Evolutionary conservation across 2,888 invertebrate genomes (phyloP).

Genomic region (Xylota sylvarum): DNA sequence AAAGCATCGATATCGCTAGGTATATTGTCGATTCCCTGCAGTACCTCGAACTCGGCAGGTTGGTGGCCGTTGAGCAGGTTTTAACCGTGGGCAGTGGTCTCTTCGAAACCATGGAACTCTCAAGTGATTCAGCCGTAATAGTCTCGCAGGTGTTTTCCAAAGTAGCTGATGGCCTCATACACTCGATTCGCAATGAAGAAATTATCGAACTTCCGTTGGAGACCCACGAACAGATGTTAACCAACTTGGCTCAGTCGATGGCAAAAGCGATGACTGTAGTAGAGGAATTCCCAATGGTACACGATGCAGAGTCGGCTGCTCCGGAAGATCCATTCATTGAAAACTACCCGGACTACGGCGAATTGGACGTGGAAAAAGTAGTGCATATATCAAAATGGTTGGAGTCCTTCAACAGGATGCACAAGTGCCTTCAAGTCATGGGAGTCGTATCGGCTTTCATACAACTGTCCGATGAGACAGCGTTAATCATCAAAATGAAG

Average conservation of each 20-base stretch:
- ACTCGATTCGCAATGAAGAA: constrained; percentile 70
- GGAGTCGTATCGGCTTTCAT: constrained; percentile 53
- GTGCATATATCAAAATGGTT: constrained; percentile 77
- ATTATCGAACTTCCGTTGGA: constrained; percentile 53
- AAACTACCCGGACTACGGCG: constrained; percentile 73
- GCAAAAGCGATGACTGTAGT: constrained; percentile 51
- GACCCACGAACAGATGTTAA: constrained; percentile 56
- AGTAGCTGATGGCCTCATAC: constrained; percentile 56
- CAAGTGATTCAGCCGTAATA: constrained; percentile 57
- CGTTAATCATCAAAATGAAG: not conserved
- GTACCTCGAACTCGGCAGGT: constrained; percentile 48
- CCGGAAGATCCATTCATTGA: constrained; percentile 70
- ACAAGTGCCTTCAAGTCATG: constrained; percentile 51
- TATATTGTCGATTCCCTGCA: constrained; percentile 50
- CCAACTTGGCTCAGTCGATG: constrained; percentile 57
- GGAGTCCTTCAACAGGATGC: constrained; percentile 35
- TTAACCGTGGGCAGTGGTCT: constrained; percentile 56
- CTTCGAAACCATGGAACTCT: constrained; percentile 44
- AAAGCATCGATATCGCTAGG: constrained; percentile 14
- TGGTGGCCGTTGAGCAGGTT: constrained; percentile 77
- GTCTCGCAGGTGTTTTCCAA: constrained; percentile 70
- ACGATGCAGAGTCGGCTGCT: constrained; percentile 28
- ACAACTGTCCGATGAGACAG: constrained; percentile 48
- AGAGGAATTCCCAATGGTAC: constrained; percentile 70
- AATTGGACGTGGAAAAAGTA: constrained; percentile 71